Evolutionary conservation across 2,888 invertebrate species (phyloP).

Genomic region (Eristalis intricaria): DNA sequence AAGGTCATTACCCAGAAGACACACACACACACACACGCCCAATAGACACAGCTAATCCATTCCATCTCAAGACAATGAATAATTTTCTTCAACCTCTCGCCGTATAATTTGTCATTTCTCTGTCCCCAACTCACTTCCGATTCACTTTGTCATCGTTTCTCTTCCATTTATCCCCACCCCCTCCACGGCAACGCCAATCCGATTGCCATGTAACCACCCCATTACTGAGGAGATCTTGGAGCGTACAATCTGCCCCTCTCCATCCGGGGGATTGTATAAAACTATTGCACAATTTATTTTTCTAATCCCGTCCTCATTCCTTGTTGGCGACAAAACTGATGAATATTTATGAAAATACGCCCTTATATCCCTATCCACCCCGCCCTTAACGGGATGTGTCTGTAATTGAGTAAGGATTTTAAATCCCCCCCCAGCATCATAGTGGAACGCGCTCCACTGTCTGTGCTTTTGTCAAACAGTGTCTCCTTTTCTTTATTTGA

Average conservation of each 20-base stretch:
- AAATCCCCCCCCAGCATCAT: not conserved
- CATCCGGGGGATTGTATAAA: slow-evolving; percentile 21
- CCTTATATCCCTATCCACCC: not conserved
- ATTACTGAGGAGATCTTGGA: not conserved
- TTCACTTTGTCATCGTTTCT: not conserved
- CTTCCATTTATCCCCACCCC: not conserved
- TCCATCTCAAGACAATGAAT: not conserved
- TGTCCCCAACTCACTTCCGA: not conserved
- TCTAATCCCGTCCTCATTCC: slow-evolving; percentile 26
- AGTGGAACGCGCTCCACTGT: not conserved
- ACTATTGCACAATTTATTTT: slow-evolving; percentile 53
- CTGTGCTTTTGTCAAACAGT: not conserved
- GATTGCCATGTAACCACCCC: no score
- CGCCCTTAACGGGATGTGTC: not conserved
- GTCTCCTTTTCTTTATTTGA: slow-evolving; percentile 45
- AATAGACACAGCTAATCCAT: not conserved
- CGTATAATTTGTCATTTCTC: slow-evolving; percentile 9
- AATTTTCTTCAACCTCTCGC: not conserved
- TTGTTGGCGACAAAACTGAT: slow-evolving; percentile 12
- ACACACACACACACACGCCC: not conserved
- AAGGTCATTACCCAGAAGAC: not conserved
- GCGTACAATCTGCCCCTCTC: not conserved
- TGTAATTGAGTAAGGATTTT: not conserved
- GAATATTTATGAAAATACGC: slow-evolving; percentile 47
- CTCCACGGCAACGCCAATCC: no score